Conservation (phyloP, 2,888 invertebrate species). For the Drosophila atripex region DNA sequence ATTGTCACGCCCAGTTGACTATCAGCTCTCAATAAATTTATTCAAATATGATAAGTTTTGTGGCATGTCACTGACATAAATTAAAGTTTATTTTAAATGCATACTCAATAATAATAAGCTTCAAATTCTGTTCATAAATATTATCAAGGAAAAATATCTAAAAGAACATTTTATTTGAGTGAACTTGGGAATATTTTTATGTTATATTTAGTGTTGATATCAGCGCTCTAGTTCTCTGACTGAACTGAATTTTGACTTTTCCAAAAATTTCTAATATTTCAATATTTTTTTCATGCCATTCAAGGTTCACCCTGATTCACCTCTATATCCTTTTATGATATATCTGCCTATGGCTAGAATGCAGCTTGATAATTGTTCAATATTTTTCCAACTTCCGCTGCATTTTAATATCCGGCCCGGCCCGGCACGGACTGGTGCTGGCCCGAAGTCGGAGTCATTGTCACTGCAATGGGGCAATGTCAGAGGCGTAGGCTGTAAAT, state of each 20-base stretch:
- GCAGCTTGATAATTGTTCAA: constrained; percentile 53
- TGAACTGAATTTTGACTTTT: not conserved
- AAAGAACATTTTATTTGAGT: too few relatives aligned
- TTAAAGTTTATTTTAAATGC: not conserved
- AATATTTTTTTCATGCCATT: too few relatives aligned
- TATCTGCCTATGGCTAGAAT: not conserved
- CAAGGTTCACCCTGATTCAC: not conserved
- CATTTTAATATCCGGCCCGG: constrained; percentile 65
- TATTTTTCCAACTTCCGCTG: constrained; percentile 54
- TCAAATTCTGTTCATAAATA: not conserved
- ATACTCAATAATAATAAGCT: not conserved
- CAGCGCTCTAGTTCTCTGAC: too few relatives aligned
- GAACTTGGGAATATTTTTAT: too few relatives aligned
- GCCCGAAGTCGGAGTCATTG: constrained; percentile 44
- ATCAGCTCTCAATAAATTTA: constrained; percentile 41
- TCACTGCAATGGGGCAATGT: constrained; percentile 74
- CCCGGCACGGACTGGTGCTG: constrained; percentile 10
- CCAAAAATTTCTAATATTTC: not conserved
- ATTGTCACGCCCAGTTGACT: constrained; percentile 71
- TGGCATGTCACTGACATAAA: not conserved
- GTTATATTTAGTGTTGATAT: too few relatives aligned
- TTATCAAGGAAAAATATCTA: too few relatives aligned
- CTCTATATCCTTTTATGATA: not conserved
- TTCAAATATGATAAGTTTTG: not conserved
- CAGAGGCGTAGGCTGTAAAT: constrained; percentile 65